These are phyloP conservation scores for Dromius quadrimaculatus DNA, from an alignment of 2,888 invertebrate species.

Conservation along the genomic window DNA sequence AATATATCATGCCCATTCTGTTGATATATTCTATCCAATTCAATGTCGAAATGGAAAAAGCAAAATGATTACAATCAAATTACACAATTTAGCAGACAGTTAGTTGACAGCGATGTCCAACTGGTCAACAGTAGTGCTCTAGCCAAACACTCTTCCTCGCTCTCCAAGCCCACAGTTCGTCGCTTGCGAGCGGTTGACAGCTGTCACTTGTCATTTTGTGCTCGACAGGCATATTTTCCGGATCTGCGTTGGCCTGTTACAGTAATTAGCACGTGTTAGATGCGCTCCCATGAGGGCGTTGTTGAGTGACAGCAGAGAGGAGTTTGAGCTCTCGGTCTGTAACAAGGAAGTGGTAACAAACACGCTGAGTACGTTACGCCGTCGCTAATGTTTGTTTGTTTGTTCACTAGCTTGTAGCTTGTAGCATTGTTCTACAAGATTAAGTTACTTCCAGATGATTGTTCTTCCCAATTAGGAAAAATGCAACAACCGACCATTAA, in stretches of 20 bases:
- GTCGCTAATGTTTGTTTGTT: slow-evolving; percentile 35
- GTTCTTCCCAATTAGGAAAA: no score
- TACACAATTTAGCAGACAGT: no score
- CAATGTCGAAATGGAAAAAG: no score
- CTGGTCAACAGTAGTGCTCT: slow-evolving; percentile 11
- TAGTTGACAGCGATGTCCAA: neutral
- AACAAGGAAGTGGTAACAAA: slow-evolving; percentile 8
- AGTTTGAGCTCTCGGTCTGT: neutral
- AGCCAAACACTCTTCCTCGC: no score
- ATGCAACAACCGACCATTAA: no score
- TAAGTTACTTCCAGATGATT: no score
- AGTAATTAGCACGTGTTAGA: slow-evolving; percentile 59
- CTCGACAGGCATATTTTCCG: slow-evolving; percentile 56
- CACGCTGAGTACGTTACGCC: slow-evolving; percentile 6
- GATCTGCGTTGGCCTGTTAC: slow-evolving; percentile 56
- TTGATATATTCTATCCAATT: no score
- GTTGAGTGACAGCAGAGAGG: slow-evolving; percentile 50
- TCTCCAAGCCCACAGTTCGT: neutral
- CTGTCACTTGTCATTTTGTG: slow-evolving; percentile 56
- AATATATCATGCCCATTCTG: no score
- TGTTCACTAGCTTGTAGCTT: slow-evolving; percentile 10
- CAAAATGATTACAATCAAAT: no score
- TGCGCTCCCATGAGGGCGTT: slow-evolving; percentile 49
- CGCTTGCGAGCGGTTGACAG: slow-evolving; percentile 53
- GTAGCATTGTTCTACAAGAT: no score